phyloP scores from a whole-genome alignment of 2,797 vertebrate species.

The Erpetoichthys calabaricus region DNA sequence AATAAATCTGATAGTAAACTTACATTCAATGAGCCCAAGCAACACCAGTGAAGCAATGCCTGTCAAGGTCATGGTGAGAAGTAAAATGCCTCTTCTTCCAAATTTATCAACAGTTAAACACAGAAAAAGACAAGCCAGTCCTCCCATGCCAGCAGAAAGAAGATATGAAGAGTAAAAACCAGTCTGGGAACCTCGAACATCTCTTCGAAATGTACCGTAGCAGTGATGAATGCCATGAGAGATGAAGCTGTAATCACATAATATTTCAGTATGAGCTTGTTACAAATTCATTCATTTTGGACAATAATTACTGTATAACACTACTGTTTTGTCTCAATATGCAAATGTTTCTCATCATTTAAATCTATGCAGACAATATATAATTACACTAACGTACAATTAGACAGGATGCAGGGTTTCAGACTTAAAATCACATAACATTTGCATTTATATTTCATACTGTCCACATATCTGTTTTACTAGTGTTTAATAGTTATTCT shows the following conservation, averaged over 20 bases:
- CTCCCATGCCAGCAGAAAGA: conserved; percentile 65
- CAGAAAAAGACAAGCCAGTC: conserved; percentile 65
- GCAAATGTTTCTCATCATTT: too few relatives aligned
- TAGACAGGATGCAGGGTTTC: too few relatives aligned
- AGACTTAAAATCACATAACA: too few relatives aligned
- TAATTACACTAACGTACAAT: too few relatives aligned
- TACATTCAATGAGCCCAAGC: conserved; percentile 74
- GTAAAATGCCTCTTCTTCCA: conserved; percentile 73
- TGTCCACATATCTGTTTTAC: too few relatives aligned
- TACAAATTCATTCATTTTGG: background rate
- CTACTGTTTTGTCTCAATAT: too few relatives aligned
- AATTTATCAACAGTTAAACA: conserved; percentile 67
- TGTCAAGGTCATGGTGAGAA: conserved; percentile 69
- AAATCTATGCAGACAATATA: too few relatives aligned
- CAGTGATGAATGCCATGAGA: conserved; percentile 79
- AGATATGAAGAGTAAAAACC: conserved; percentile 75
- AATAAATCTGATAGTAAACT: conserved; percentile 23
- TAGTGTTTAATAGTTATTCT: too few relatives aligned
- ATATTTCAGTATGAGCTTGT: background rate
- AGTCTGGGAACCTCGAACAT: conserved; percentile 52
- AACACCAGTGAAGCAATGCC: conserved; percentile 71
- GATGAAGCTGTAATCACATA: conserved; percentile 53
- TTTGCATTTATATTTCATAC: too few relatives aligned
- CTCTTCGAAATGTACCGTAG: conserved; percentile 67
- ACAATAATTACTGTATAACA: background rate